These are phyloP conservation scores for Prinia subflava DNA, from an alignment of 2,113 vertebrate species.

Conservation along the genomic window DNA sequence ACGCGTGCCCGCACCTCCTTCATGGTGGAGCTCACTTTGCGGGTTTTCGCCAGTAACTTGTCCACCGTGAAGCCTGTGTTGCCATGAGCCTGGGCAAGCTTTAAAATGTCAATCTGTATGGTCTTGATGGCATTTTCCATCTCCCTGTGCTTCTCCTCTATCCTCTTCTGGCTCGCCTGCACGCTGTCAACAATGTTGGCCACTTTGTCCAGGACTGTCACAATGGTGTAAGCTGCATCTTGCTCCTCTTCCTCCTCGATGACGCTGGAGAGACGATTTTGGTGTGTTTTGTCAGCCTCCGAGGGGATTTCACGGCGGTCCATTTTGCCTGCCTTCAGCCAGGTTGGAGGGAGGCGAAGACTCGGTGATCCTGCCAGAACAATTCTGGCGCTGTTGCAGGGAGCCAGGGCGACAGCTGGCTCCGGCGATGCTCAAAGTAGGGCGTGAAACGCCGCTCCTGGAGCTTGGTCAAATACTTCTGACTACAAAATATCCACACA, in stretches of 20 bases:
- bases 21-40: slow-evolving; percentile 89
- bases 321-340: slow-evolving; percentile 69
- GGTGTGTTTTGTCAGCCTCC: slow-evolving; percentile 77
- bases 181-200: slow-evolving; percentile 91
- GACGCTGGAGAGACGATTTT: slow-evolving; percentile 76
- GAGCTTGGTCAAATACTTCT: slow-evolving; percentile 76
- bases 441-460: slow-evolving; percentile 71
- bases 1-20: slow-evolving; percentile 90
- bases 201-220: slow-evolving; percentile 93
- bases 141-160: slow-evolving; percentile 89
- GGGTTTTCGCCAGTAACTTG: slow-evolving; percentile 93
- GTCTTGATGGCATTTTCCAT: slow-evolving; percentile 87
- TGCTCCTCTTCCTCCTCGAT: slow-evolving; percentile 86
- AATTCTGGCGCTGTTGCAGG: slow-evolving; percentile 46
- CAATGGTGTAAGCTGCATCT: slow-evolving; percentile 87
- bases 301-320: slow-evolving; percentile 73
- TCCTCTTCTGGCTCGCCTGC: slow-evolving; percentile 91
- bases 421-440: slow-evolving; percentile 67
- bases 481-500: slow-evolving; percentile 74
- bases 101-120: slow-evolving; percentile 90
- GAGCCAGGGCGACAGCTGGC: slow-evolving; percentile 62
- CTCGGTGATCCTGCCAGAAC: slow-evolving; percentile 6
- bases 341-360: not conserved
- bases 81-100: slow-evolving; percentile 87
- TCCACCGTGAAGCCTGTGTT: slow-evolving; percentile 83